A percentile compares a stretch with the other conserved stretches of the same genome.
Evolutionary conservation across 2,113 vertebrate species (phyloP).

Genomic region (Zootoca vivipara): DNA sequence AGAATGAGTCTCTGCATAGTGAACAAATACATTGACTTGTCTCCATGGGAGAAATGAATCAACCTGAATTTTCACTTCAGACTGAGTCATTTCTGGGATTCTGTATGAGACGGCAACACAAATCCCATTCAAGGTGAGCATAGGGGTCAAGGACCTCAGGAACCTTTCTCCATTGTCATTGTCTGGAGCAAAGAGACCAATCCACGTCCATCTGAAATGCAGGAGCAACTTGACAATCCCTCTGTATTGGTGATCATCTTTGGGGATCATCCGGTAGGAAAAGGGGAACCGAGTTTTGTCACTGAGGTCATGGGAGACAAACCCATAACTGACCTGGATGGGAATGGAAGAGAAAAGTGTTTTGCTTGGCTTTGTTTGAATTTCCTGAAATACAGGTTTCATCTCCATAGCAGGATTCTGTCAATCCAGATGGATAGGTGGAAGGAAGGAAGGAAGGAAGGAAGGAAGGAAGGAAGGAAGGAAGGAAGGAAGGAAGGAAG

Average conservation of each 20-base stretch:
- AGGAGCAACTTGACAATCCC: neutral
- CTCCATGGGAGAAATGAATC: neutral
- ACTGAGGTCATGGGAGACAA: neutral
- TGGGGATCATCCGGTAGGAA: neutral
- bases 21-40: neutral
- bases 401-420: no score
- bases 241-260: neutral
- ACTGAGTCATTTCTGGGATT: accelerated
- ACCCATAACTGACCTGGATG: neutral
- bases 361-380: no score
- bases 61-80: accelerated
- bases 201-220: constrained; percentile 9
- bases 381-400: no score
- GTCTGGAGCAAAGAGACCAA: neutral
- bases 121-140: neutral
- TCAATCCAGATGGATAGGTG: no score
- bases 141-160: neutral
- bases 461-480: no score
- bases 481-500: no score
- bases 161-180: neutral
- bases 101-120: neutral
- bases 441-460: no score
- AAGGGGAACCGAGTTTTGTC: neutral
- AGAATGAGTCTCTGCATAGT: neutral
- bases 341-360: neutral